A percentile compares a stretch with the other conserved stretches of the same genome.
Evolutionary conservation across 2,888 invertebrate genomes (phyloP).

Genomic region (Ectemnius cavifrons): DNA sequence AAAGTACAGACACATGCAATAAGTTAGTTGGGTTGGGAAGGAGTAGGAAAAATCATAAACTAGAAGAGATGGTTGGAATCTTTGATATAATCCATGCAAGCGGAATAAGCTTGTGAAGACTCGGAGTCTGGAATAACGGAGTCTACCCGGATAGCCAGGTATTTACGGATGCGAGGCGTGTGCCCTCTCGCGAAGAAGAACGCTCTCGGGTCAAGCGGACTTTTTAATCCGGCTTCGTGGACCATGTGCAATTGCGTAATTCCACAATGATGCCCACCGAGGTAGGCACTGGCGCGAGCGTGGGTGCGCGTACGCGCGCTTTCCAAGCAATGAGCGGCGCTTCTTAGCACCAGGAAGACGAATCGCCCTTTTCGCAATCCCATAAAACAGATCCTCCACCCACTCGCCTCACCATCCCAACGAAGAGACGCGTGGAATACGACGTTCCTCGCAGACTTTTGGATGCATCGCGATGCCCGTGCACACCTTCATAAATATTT

Average conservation of each 20-base stretch:
- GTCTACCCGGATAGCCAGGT: neutral
- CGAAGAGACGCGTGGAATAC: neutral
- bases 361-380: constrained; percentile 8
- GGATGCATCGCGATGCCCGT: constrained; percentile 6
- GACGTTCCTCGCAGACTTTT: neutral
- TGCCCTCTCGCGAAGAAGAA: constrained; percentile 4
- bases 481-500: constrained; percentile 5
- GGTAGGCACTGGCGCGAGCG: neutral
- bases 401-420: neutral
- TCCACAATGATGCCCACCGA: constrained; percentile 9
- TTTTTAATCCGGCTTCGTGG: constrained; percentile 20
- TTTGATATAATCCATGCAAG: neutral
- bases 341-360: neutral
- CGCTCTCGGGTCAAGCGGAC: neutral
- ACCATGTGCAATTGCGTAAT: constrained; percentile 27
- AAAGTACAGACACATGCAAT: too few relatives aligned
- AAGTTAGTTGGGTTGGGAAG: too few relatives aligned
- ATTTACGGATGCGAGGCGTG: constrained; percentile 14
- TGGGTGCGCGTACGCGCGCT: constrained; percentile 21
- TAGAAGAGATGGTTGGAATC: too few relatives aligned
- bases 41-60: too few relatives aligned
- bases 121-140: neutral
- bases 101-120: neutral
- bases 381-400: constrained; percentile 1
- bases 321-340: constrained; percentile 19